Base-by-base conservation (phyloP, 2,113 vertebrate species). In the Balaeniceps rex region DNA sequence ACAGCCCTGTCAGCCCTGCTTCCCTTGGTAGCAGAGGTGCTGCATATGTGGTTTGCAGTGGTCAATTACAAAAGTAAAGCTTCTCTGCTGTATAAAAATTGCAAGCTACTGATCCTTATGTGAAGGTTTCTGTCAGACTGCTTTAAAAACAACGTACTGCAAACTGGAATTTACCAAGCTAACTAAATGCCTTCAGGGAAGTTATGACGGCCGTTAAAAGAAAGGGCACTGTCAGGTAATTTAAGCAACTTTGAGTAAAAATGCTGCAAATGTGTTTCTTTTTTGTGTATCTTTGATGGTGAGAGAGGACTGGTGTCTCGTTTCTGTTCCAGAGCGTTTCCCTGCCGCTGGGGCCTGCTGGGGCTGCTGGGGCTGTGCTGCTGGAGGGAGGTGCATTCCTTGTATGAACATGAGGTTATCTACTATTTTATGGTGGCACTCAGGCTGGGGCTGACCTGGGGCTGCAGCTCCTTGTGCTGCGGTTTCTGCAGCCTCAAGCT, bases 1-100 rank as follows among this genome's bases (percentile, higher is more conserved):
- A 11, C 68, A n/a, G 76, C 42, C n/a, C 69, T 8, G 5, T 6
- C 71, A 28, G 46, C 76, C 47, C n/a, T 6, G 34, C 34, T 40
- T 8, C 42, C 16, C 25, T 17, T 7, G 66, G 36, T 7, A 14
- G 47, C 29, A 7, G n/a, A 64, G 52, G 31, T 0, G 0, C 40
- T 44, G 31, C 33, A 4, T 18, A 5, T n/a, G 70, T 44, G 25
- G 29, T 36, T n/a, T 1, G 2, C 4, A 23, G 63, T 4, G 10
- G 33, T 54, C 79, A 47, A 2, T 38, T 60, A 44, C 4, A 3
- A 34, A 52, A 34, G 29, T 16, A 28, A 61, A 81, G 49, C 19
- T 57, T 31, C 26, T 38, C 33, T 69, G 49, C 49, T 80, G 22
- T 51, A 38, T 69, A 60, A 64, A 80, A 88, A 64, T 18, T 10